Conservation (phyloP, 2,113 vertebrate genomes). For the Rana temporaria region DNA sequence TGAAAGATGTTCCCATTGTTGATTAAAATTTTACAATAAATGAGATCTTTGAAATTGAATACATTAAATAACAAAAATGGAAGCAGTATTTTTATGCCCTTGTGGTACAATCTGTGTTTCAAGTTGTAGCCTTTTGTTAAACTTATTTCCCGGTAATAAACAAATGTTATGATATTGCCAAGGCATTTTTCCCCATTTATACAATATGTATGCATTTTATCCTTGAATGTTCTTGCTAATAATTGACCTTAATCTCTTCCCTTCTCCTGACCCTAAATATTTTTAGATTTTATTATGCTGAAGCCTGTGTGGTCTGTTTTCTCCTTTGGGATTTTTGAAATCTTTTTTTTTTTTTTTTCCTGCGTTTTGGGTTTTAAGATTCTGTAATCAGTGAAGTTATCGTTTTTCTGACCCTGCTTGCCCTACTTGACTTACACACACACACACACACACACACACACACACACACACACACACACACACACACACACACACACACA, state of each 20-base stretch:
- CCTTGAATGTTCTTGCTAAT: background rate
- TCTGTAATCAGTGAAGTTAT: background rate
- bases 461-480: too few species aligned
- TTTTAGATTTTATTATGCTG: slow-evolving; percentile 34
- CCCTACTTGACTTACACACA: too few species aligned
- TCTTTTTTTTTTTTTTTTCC: too few species aligned
- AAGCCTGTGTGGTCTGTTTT: slow-evolving; percentile 44
- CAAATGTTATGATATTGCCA: background rate
- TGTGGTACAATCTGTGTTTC: too few species aligned
- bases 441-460: too few species aligned
- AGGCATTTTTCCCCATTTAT: background rate
- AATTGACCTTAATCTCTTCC: slow-evolving; percentile 34
- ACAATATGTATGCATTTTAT: background rate
- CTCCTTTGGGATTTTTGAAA: slow-evolving; percentile 33
- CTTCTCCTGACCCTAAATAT: slow-evolving; percentile 42
- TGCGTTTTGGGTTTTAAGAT: slow-evolving; percentile 3
- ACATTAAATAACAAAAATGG: background rate
- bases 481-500: too few species aligned
- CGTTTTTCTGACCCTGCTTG: background rate
- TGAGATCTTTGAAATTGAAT: background rate
- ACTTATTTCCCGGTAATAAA: too few species aligned
- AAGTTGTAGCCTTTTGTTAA: too few species aligned
- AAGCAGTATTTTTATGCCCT: background rate
- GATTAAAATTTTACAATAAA: too few species aligned
- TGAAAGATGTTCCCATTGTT: background rate